Conservation (phyloP, 2,113 vertebrate species). For the Python bivittatus region DNA sequence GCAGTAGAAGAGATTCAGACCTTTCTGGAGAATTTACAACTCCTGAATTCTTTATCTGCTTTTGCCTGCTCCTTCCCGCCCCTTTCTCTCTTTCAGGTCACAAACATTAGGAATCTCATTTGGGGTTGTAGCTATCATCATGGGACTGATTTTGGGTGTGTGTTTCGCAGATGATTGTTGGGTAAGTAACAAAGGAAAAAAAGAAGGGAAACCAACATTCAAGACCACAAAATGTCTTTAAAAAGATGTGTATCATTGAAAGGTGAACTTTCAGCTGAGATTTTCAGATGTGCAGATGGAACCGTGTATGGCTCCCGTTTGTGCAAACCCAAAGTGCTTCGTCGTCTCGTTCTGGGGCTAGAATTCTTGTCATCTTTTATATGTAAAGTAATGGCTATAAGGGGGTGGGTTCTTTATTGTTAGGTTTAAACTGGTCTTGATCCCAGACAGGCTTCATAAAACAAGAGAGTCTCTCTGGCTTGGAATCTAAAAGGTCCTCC, state of each 20-base stretch:
- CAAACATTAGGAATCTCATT: conserved; percentile 78
- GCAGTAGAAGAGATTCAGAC: rapidly evolving
- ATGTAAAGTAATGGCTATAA: too few species aligned
- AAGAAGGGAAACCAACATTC: neutral
- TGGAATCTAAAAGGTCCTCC: too few species aligned
- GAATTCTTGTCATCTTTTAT: too few species aligned
- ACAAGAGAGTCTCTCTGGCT: too few species aligned
- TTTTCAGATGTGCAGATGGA: conserved; percentile 1
- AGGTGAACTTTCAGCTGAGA: neutral
- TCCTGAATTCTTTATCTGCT: neutral
- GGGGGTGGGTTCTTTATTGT: too few species aligned
- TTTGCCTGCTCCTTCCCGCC: neutral
- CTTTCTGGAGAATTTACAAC: neutral
- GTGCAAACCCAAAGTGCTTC: too few species aligned
- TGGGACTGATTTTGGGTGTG: conserved; percentile 79
- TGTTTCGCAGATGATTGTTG: conserved; percentile 84
- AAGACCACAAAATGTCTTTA: neutral
- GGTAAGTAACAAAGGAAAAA: conserved; percentile 77
- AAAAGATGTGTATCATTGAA: neutral
- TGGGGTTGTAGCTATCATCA: conserved; percentile 77
- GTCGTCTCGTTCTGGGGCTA: too few species aligned
- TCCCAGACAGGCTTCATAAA: too few species aligned
- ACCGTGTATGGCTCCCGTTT: neutral
- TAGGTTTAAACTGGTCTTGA: too few species aligned
- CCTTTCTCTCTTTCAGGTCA: conserved; percentile 68